Evolutionary conservation across 1,140 invertebrate genomes (phyloP).

Genomic region (Meloidogyne chitwoodi): DNA sequence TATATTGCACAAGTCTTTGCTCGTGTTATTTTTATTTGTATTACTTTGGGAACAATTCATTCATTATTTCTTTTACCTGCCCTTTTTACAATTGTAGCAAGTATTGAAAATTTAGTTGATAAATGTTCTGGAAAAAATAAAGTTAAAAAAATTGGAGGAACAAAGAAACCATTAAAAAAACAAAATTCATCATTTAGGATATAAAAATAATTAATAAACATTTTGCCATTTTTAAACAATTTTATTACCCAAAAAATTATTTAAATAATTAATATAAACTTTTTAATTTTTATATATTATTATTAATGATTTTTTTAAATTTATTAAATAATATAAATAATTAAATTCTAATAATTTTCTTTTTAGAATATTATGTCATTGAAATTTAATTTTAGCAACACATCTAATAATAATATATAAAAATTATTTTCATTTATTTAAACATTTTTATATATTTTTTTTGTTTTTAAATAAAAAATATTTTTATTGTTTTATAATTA

Average conservation of each 20-base stretch:
- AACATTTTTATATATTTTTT: too few species aligned
- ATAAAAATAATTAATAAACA: not conserved
- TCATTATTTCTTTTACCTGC: conserved; percentile 44
- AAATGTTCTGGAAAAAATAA: not conserved
- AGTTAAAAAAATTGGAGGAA: not conserved
- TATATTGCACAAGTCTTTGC: conserved; percentile 69
- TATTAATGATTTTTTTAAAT: too few species aligned
- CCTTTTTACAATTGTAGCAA: conserved; percentile 31
- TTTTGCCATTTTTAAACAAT: not conserved
- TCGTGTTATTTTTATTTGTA: conserved; percentile 47
- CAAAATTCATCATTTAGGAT: not conserved
- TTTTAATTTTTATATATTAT: too few species aligned
- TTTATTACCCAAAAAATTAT: not conserved
- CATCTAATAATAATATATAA: too few species aligned
- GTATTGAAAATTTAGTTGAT: not conserved
- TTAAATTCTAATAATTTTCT: too few species aligned
- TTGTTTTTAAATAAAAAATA: not conserved
- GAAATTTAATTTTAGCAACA: too few species aligned
- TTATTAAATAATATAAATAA: too few species aligned
- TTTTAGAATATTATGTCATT: too few species aligned
- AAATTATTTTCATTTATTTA: not conserved
- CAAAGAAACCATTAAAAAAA: not conserved
- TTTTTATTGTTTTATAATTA: not conserved
- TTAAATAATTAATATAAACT: not conserved
- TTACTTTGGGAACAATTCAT: conserved; percentile 41